A percentile compares a stretch with the other conserved stretches of the same genome.
Evolutionary conservation across 2,888 invertebrate species (phyloP).

Genomic region (Amorpha juglandis): DNA sequence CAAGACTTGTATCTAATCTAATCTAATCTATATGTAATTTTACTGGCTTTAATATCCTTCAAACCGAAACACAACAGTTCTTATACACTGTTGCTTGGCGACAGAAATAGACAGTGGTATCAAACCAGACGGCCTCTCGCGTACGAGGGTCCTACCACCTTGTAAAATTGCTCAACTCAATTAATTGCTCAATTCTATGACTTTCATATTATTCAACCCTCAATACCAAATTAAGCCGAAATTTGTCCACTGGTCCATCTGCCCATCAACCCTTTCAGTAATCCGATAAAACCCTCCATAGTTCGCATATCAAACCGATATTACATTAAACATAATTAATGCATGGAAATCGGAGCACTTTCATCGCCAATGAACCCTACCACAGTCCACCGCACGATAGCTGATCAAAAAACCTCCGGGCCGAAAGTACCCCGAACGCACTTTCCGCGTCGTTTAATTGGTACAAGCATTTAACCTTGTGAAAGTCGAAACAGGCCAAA

Average conservation of each 20-base stretch:
- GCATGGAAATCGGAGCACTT: constrained; percentile 45
- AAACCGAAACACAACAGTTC: too few species aligned
- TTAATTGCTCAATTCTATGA: background rate
- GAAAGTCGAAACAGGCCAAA: constrained; percentile 75
- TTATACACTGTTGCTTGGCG: too few species aligned
- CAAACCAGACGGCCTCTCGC: too few species aligned
- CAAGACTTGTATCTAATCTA: too few species aligned
- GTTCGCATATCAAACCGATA: constrained; percentile 49
- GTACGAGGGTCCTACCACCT: too few species aligned
- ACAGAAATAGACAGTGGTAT: too few species aligned
- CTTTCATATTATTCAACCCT: background rate
- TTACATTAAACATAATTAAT: constrained; percentile 53
- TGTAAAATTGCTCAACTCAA: too few species aligned
- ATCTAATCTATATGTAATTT: too few species aligned
- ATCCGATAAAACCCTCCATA: constrained; percentile 29
- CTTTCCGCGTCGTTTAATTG: constrained; percentile 81
- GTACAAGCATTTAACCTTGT: constrained; percentile 70
- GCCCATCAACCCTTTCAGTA: constrained; percentile 1
- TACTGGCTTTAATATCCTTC: too few species aligned
- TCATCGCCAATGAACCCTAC: constrained; percentile 53
- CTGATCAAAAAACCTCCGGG: constrained; percentile 56
- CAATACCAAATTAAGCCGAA: background rate
- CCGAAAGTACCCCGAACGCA: constrained; percentile 63
- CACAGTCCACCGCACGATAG: constrained; percentile 40
- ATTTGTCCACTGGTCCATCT: background rate